Conservation (phyloP, 2,113 vertebrate genomes). For the Rousettus leschenaultii region DNA sequence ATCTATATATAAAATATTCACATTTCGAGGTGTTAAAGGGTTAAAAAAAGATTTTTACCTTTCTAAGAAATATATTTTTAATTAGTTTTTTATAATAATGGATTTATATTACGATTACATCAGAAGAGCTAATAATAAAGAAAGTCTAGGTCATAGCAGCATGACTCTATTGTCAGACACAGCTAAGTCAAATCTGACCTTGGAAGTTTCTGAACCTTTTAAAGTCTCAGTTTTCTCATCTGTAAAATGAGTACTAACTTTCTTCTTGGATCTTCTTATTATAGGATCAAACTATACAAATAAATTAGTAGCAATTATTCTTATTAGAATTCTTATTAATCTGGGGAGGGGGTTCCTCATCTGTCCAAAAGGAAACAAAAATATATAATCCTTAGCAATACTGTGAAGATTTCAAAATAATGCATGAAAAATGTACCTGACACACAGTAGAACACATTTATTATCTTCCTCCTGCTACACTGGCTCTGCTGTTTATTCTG, state of each 20-base stretch:
- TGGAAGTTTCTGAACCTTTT: constrained; percentile 6
- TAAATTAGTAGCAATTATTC: not conserved
- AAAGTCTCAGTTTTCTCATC: constrained; percentile 14
- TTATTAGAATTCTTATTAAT: not conserved
- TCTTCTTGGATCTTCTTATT: not conserved
- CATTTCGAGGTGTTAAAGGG: not conserved
- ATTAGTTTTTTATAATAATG: not conserved
- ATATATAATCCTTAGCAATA: not conserved
- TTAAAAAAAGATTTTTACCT: not conserved
- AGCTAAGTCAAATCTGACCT: constrained; percentile 5
- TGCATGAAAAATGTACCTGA: not conserved
- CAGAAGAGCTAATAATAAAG: not conserved
- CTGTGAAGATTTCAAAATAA: not conserved
- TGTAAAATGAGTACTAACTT: not conserved
- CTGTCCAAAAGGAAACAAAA: not conserved
- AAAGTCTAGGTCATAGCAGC: not conserved
- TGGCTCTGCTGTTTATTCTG: not conserved
- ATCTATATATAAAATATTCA: not conserved
- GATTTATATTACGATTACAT: not conserved
- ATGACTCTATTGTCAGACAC: not conserved
- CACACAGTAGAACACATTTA: not conserved
- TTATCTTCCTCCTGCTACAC: not conserved
- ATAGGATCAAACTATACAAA: not conserved
- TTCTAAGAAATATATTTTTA: not conserved
- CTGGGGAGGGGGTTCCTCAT: not conserved